Evolutionary conservation across 2,797 vertebrate species (phyloP).

Genomic region (Ptychobarbus kaznakovi): DNA sequence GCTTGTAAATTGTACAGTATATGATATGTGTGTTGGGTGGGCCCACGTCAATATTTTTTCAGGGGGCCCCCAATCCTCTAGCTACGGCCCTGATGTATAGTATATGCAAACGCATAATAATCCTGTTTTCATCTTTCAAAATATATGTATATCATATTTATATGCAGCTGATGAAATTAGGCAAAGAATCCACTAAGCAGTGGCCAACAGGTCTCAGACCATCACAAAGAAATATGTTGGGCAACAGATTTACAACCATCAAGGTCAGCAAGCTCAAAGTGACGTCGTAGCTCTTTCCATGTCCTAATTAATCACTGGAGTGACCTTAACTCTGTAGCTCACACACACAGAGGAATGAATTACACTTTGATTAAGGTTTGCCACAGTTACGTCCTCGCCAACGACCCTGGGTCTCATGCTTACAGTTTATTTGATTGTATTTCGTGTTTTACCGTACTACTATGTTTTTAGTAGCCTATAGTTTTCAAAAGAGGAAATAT

Average conservation of each 20-base stretch:
- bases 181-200: slow-evolving; percentile 43
- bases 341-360: slow-evolving; percentile 56
- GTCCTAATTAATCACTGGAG: slow-evolving; percentile 64
- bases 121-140: background rate
- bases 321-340: slow-evolving; percentile 56
- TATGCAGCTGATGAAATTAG: slow-evolving; percentile 52
- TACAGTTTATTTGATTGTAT: background rate
- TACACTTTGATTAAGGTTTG: slow-evolving; percentile 63
- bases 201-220: slow-evolving; percentile 53
- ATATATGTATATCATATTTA: background rate
- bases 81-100: no score
- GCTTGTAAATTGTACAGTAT: no score
- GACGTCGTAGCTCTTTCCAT: slow-evolving; percentile 60
- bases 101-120: background rate
- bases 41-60: no score
- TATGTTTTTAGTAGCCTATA: background rate
- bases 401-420: slow-evolving; percentile 14
- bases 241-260: slow-evolving; percentile 58
- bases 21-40: no score
- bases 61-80: no score
- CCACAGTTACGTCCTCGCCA: slow-evolving; percentile 50
- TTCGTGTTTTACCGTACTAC: background rate
- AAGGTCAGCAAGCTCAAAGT: slow-evolving; percentile 59
- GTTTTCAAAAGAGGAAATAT: background rate
- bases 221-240: slow-evolving; percentile 59